Evolutionary conservation across 2,797 vertebrate species (phyloP).

Genomic region (Enteromius argenteus): DNA sequence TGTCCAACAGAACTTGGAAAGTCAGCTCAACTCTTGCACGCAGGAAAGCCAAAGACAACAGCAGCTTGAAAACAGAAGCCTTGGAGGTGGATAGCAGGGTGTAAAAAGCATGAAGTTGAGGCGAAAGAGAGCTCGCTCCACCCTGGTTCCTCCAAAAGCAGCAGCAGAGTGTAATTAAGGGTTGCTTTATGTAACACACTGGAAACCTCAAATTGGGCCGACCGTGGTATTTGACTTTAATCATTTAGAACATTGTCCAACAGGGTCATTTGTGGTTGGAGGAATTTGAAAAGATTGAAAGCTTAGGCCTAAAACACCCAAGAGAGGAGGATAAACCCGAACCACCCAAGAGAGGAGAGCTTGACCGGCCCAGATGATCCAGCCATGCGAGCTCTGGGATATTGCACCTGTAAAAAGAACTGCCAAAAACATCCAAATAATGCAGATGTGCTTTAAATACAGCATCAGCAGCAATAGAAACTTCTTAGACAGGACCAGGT

Average conservation of each 20-base stretch:
- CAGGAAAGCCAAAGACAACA: conserved; percentile 60
- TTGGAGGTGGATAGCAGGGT: conserved; percentile 48
- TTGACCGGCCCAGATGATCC: not conserved
- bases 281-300: conserved; percentile 44
- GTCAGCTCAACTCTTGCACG: conserved; percentile 8
- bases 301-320: conserved; percentile 49
- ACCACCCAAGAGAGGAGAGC: conserved; percentile 29
- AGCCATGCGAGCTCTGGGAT: conserved; percentile 9
- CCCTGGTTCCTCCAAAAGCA: conserved; percentile 75
- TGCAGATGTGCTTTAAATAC: conserved; percentile 50
- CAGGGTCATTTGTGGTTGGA: conserved; percentile 35
- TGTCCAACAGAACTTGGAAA: conserved; percentile 28
- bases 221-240: conserved; percentile 68
- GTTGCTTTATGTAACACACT: conserved; percentile 70
- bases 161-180: conserved; percentile 76
- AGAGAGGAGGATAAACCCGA: not conserved
- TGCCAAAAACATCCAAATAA: conserved; percentile 24
- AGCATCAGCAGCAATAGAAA: conserved; percentile 38
- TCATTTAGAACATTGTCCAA: conserved; percentile 68
- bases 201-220: conserved; percentile 63
- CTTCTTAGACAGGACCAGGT: conserved; percentile 16
- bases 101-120: conserved; percentile 51
- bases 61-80: conserved; percentile 55
- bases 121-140: conserved; percentile 65
- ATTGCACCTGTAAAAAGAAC: conserved; percentile 32